Conservation (phyloP, 2,113 vertebrate genomes). For the Rhombomys opimus region DNA sequence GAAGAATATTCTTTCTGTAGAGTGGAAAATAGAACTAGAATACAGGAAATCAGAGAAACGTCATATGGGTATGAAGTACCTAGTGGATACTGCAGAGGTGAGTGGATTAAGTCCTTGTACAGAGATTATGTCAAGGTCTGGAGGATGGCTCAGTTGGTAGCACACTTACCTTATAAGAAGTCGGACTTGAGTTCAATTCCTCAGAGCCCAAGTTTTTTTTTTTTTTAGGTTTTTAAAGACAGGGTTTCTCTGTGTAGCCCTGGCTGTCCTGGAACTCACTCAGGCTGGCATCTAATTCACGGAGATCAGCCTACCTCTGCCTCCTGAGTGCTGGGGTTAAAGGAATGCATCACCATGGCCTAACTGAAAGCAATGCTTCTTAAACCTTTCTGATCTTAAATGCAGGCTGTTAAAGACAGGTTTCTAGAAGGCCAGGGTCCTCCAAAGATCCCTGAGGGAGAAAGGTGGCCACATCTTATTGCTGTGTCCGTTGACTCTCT, state of each 20-base stretch:
- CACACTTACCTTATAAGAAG: no score
- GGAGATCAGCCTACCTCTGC: neutral
- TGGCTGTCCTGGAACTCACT: neutral
- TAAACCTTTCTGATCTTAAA: constrained; percentile 4
- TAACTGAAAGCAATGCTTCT: neutral
- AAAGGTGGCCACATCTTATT: neutral
- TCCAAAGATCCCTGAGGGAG: neutral
- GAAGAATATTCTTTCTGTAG: no score
- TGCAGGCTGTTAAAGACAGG: neutral
- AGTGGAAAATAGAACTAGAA: no score
- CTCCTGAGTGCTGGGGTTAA: neutral
- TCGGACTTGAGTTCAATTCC: no score
- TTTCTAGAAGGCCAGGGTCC: neutral
- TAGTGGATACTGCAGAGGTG: no score
- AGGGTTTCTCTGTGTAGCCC: neutral
- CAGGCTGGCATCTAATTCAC: neutral
- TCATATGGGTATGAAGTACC: no score
- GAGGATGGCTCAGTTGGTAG: no score
- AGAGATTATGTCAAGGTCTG: no score
- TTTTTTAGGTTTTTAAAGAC: neutral
- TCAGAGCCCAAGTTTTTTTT: no score
- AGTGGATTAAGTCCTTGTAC: no score
- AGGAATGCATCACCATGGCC: neutral
- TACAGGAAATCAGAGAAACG: no score
- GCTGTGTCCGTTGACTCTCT: neutral